Conservation (phyloP, 2,888 invertebrate genomes). For the Leuctra nigra region DNA sequence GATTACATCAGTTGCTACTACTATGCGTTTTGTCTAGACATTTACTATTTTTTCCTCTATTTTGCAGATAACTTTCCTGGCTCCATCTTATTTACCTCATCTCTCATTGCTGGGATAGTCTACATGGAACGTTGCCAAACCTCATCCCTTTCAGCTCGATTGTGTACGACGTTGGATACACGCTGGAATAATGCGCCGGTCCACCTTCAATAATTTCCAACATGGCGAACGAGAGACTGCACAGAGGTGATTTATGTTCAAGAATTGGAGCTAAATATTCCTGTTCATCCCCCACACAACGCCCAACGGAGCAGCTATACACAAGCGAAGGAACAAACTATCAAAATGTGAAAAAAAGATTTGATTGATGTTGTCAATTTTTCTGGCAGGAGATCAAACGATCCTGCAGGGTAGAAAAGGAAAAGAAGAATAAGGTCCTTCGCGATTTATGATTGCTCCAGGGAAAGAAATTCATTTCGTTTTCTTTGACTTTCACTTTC, state of each 20-base stretch:
- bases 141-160: slow-evolving; percentile 14
- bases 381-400: slow-evolving; percentile 24
- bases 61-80: slow-evolving; percentile 1
- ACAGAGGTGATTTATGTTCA: slow-evolving; percentile 18
- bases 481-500: background rate
- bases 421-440: too few relatives aligned
- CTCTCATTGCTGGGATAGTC: background rate
- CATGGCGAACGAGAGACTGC: background rate
- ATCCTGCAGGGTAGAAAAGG: too few relatives aligned
- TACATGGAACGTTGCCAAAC: slow-evolving; percentile 17
- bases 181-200: background rate
- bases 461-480: background rate
- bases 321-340: background rate
- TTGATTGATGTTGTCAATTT: slow-evolving; percentile 24
- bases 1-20: too few relatives aligned
- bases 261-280: slow-evolving; percentile 20
- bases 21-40: too few relatives aligned
- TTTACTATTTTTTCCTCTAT: slow-evolving; percentile 1
- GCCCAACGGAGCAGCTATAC: background rate
- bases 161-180: background rate
- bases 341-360: slow-evolving; percentile 3
- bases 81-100: slow-evolving; percentile 12
- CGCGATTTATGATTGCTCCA: background rate
- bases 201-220: slow-evolving; percentile 21
- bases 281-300: slow-evolving; percentile 10